Conservation (phyloP, 2,888 invertebrate genomes). For the Ctenicera cuprea region DNA sequence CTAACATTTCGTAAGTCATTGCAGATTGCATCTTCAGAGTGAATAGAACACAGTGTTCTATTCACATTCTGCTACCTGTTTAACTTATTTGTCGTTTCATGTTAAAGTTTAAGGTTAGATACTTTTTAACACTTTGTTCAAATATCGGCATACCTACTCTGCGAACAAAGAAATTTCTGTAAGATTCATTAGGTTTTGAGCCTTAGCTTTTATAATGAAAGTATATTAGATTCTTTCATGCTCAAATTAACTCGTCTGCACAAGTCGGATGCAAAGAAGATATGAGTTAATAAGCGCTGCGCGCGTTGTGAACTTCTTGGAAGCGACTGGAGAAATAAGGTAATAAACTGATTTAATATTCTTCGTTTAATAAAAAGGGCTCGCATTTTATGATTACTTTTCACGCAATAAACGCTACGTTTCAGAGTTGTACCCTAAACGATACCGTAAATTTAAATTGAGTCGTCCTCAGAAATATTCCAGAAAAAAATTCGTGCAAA, state of each 20-base stretch:
- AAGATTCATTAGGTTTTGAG: neutral
- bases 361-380: constrained; percentile 66
- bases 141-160: neutral
- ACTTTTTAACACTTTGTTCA: no score
- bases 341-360: constrained; percentile 70
- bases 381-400: constrained; percentile 46
- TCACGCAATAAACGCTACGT: constrained; percentile 40
- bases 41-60: no score
- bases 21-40: no score
- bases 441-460: constrained; percentile 39
- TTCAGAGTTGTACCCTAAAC: constrained; percentile 34
- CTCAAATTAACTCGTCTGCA: constrained; percentile 47
- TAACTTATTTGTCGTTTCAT: no score
- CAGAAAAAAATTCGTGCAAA: constrained; percentile 23
- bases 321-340: constrained; percentile 65
- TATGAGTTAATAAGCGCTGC: constrained; percentile 65
- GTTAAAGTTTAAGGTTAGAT: no score
- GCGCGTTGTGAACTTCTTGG: constrained; percentile 60
- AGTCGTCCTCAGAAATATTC: constrained; percentile 1
- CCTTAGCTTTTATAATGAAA: constrained; percentile 30
- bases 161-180: neutral
- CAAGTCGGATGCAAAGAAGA: constrained; percentile 63
- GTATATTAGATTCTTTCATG: constrained; percentile 45
- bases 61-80: no score
- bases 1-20: no score